Conservation (phyloP, 2,888 invertebrate species). For the Crepidodera aurea region DNA sequence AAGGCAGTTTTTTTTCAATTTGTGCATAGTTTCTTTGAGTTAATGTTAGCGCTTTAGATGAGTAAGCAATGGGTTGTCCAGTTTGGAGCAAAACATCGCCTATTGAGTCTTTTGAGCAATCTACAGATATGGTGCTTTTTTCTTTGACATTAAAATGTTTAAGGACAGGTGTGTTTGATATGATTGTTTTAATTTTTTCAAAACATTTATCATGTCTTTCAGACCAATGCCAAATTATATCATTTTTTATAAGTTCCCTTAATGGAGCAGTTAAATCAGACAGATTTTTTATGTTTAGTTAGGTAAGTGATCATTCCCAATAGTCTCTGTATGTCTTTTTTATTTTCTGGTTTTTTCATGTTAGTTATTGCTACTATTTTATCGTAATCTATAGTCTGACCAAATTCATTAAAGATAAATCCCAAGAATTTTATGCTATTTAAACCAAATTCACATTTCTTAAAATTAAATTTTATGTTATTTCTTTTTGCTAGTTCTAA, state of each 20-base stretch:
- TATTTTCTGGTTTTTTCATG: slow-evolving; percentile 10
- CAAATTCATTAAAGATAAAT: background rate
- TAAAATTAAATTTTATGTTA: background rate
- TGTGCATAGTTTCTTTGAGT: slow-evolving; percentile 5
- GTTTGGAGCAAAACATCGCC: background rate
- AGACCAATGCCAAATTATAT: background rate
- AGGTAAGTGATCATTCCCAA: background rate
- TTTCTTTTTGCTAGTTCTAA: background rate
- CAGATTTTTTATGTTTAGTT: background rate
- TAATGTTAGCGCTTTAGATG: background rate
- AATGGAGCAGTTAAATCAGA: background rate
- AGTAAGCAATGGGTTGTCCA: background rate
- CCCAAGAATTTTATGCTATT: background rate
- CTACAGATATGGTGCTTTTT: slow-evolving; percentile 1
- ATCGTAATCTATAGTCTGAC: background rate
- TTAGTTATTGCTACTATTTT: background rate
- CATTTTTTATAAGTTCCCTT: background rate
- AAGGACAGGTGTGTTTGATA: background rate
- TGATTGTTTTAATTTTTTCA: background rate
- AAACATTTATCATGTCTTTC: background rate
- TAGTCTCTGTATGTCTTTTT: background rate
- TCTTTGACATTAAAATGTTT: background rate
- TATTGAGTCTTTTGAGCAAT: slow-evolving; percentile 1
- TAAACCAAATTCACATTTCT: background rate
- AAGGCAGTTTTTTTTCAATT: background rate